These are phyloP conservation scores for Callitettix versicolor DNA, from an alignment of 1,140 invertebrate species.

Conservation along the genomic window DNA sequence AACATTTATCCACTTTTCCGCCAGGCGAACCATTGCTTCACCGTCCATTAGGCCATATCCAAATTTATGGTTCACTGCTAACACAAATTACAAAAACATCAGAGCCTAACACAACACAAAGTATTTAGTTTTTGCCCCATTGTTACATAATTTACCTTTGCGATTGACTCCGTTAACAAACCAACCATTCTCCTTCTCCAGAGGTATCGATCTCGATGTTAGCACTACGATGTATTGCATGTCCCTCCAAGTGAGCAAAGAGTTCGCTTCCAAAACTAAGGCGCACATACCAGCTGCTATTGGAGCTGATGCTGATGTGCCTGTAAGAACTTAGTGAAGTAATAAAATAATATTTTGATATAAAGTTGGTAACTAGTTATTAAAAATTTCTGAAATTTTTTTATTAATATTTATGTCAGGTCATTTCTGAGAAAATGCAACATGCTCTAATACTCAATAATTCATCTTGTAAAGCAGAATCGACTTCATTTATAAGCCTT, in stretches of 20 bases:
- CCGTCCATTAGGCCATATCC: slow-evolving; percentile 98
- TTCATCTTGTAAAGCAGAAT: no score
- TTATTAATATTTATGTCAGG: neutral
- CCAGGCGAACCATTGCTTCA: slow-evolving; percentile 80
- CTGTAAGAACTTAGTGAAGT: no score
- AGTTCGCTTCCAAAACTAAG: slow-evolving; percentile 87
- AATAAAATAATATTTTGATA: no score
- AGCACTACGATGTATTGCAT: slow-evolving; percentile 95
- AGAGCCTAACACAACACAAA: no score
- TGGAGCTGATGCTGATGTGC: slow-evolving; percentile 91
- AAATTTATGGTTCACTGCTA: slow-evolving; percentile 81
- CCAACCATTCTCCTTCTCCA: slow-evolving; percentile 83
- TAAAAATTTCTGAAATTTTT: neutral
- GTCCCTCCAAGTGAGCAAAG: slow-evolving; percentile 88
- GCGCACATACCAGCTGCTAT: slow-evolving; percentile 92
- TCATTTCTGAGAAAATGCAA: neutral
- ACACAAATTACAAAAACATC: slow-evolving; percentile 3
- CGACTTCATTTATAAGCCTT: no score
- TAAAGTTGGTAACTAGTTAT: no score
- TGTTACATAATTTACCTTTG: slow-evolving; percentile 41
- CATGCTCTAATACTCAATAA: no score
- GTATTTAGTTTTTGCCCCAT: no score
- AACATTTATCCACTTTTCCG: slow-evolving; percentile 87
- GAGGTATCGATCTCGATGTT: slow-evolving; percentile 68
- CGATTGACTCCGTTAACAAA: slow-evolving; percentile 81